Percentiles rank a stretch among this genome's conserved stretches.
Conservation (phyloP, 2,797 vertebrate genomes). For the Bovichtus variegatus region DNA sequence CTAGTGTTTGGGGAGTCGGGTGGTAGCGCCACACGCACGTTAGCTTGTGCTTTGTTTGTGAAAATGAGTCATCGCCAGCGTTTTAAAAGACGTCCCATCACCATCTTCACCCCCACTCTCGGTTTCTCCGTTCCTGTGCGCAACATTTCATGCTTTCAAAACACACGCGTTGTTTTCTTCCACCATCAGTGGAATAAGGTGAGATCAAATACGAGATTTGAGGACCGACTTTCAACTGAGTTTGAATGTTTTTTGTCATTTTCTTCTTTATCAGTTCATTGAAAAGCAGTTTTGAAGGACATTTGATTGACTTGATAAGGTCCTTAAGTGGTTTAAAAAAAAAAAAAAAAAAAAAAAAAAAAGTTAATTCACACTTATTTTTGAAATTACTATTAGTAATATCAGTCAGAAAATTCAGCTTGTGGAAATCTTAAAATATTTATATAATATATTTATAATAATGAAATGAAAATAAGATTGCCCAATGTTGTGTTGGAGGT, state of each 20-base stretch:
- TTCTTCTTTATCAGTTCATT: slow-evolving; percentile 39
- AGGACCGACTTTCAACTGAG: slow-evolving; percentile 16
- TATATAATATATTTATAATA: no score
- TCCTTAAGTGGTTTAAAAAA: background rate
- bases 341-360: slow-evolving; percentile 35
- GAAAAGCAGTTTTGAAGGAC: slow-evolving; percentile 33
- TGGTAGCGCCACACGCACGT: background rate
- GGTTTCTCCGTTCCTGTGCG: background rate
- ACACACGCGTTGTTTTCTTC: slow-evolving; percentile 31
- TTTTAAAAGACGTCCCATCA: slow-evolving; percentile 2
- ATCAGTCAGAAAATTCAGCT: no score
- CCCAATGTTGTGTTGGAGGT: no score
- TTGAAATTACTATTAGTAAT: no score
- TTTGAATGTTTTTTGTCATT: slow-evolving; percentile 42
- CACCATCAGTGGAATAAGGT: slow-evolving; percentile 14
- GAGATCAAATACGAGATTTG: slow-evolving; percentile 28
- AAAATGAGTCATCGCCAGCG: background rate
- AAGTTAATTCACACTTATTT: slow-evolving; percentile 25
- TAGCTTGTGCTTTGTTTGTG: background rate
- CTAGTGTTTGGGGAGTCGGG: background rate
- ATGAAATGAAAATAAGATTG: no score
- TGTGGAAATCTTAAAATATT: no score
- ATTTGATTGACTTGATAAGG: slow-evolving; percentile 18
- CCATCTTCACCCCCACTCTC: background rate
- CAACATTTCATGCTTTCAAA: slow-evolving; percentile 20